Conservation (phyloP, 2,797 vertebrate genomes). For the Urocyon cinereoargenteus region DNA sequence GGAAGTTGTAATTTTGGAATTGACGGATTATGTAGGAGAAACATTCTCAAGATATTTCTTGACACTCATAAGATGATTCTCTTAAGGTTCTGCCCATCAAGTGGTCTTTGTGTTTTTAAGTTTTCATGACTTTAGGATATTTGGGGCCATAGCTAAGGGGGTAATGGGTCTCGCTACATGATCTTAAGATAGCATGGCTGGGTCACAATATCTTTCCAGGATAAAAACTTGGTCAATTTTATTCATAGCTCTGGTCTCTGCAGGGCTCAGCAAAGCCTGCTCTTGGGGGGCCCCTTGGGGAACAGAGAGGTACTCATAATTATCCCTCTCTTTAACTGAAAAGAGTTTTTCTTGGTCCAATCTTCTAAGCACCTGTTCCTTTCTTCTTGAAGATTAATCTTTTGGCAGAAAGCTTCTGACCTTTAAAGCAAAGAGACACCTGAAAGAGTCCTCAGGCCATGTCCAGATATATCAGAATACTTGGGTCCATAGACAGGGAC, state of each 20-base stretch:
- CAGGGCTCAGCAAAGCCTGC: not conserved
- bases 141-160: not conserved
- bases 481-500: not conserved
- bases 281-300: not conserved
- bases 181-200: not conserved
- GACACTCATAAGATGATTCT: not conserved
- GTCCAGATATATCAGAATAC: not conserved
- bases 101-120: not conserved
- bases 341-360: not conserved
- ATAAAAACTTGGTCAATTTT: not conserved
- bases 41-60: not conserved
- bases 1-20: not conserved
- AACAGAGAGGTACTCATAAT: not conserved
- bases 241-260: not conserved
- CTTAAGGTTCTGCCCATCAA: not conserved
- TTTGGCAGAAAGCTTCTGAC: not conserved
- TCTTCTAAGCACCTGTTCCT: not conserved
- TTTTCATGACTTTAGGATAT: not conserved
- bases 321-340: not conserved
- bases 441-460: not conserved
- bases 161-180: not conserved
- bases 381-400: not conserved
- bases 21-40: not conserved
- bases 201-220: not conserved
- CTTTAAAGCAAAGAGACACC: not conserved